Evolutionary conservation across 2,113 vertebrate species (phyloP), one percentile per base, ranked within the genome.

Genomic region (Atherinomorus stipes): DNA sequence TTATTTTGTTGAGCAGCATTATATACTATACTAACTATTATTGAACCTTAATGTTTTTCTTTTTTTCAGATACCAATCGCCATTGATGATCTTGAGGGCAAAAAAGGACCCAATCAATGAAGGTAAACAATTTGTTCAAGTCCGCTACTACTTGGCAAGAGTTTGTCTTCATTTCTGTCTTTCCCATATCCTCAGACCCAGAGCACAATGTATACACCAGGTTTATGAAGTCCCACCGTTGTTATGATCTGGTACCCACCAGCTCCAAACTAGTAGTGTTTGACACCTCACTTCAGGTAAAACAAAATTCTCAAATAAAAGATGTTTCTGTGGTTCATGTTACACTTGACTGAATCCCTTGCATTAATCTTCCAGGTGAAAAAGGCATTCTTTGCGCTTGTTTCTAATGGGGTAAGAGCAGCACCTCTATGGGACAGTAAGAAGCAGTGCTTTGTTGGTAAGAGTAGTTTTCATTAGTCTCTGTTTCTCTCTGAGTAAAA

Each of bases 251-350:
- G 16, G 97, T 99, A 79, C 98, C 98, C 49, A 99, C 97, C 68
- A 99, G 98, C 87, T 99, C 98, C 86, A 99, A 99, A 85, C 89
- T 99, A 67, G 97, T 99, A n/a, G 97, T 99, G 15, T 99, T 99
- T 71, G 98, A 99, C 86, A 98, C 96, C 0, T 99, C 98, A 50
- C 93, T 99, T 63, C 97, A 98, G 96, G 98, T 98, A 71, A 78
- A 75, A 68, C 5, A 64, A 15, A 54, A 50, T 1, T 23, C 37
- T 47, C 9, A 7, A 23, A 60, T 45, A 9, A 37, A 23, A 21
- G 40, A 7, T 3, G 1, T 19, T 12, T 60, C 0, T 54, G 13
- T 16, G 1, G 44, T 11, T 25, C 15, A 2, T 2, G 13, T 1
- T 71, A 19, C 28, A 28, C 4, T 19, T 21, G 4, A 38, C 9